Evolutionary conservation across 2,888 invertebrate genomes (phyloP), one percentile per base, ranked within the genome.

Genomic region (Hedychridium roseum): DNA sequence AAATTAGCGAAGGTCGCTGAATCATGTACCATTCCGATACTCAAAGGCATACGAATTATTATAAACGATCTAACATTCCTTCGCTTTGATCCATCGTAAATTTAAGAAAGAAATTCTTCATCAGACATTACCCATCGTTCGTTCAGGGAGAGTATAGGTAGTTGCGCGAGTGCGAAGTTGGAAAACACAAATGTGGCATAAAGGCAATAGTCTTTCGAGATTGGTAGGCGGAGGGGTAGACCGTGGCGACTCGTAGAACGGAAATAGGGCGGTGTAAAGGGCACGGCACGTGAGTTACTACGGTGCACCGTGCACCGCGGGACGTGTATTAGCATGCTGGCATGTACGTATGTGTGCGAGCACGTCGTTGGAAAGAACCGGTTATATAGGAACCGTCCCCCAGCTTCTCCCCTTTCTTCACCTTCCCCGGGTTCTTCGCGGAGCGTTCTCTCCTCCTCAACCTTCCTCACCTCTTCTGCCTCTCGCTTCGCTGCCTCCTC

Each of bases 341-440:
- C 3, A 12, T 12, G 3, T 14, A 32, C 16, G 42, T 35, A 42
- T 17, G 60, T 65, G 50, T 57, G 64, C 50, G 57, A 57, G 42
- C 50, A n/a, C n/a, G 50, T 42, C 45, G 53, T 53, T 51, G 57
- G 60, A 58, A 66, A 66, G 65, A 68, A 72, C 70, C 67, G 68
- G 71, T 71, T 67, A 60, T 67, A 64, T 69, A 70, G 68, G 59
- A 68, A 70, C 64, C 66, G 53, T 57, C 31, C 63, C 50, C 50
- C 51, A 54, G 53, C 58, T 64, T 53, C 47, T 37, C 17, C 50
- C 17, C 14, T 51, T 44, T 38, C 44, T 21, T 30, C 49, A 9
- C 26, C 43, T 51, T 15, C 31, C 27, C 42, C 37, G 17, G n/a
- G n/a, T 38, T 2, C 44, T 38, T 3, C 39, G n/a, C n/a, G n/a